phyloP scores from a whole-genome alignment of 2,888 invertebrate species.

The Epiperipatus broadwayi region DNA sequence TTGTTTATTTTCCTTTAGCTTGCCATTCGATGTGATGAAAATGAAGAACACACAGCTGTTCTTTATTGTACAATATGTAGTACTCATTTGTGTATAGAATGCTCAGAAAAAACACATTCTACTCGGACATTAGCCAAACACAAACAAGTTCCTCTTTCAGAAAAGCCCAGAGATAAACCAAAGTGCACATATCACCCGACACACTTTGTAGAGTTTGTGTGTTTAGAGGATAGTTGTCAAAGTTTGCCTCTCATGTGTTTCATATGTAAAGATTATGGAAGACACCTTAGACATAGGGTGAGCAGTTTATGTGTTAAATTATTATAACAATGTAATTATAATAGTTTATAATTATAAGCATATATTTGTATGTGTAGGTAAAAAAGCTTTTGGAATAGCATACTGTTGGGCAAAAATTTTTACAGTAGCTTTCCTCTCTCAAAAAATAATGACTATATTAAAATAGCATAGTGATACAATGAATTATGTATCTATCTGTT shows the following conservation, averaged over 20 bases:
- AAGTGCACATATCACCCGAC: slow-evolving; percentile 36
- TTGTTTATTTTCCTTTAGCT: slow-evolving; percentile 22
- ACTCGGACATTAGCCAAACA: slow-evolving; percentile 36
- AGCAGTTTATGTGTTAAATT: too few species aligned
- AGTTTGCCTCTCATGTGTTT: slow-evolving; percentile 37
- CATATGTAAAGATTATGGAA: slow-evolving; percentile 39
- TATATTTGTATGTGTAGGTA: too few species aligned
- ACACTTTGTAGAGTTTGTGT: slow-evolving; percentile 38
- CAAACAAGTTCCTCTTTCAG: slow-evolving; percentile 35
- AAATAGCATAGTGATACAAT: too few species aligned
- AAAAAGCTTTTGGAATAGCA: too few species aligned
- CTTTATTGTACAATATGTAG: slow-evolving; percentile 38
- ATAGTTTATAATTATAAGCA: too few species aligned
- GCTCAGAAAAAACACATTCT: slow-evolving; percentile 35
- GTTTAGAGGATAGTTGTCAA: slow-evolving; percentile 36
- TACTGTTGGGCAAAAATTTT: too few species aligned
- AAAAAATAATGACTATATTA: too few species aligned
- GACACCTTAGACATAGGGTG: slow-evolving; percentile 37
- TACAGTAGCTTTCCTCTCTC: too few species aligned
- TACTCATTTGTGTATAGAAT: slow-evolving; percentile 36
- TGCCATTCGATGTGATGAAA: slow-evolving; percentile 36
- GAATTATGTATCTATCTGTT: too few species aligned
- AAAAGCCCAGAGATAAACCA: slow-evolving; percentile 37
- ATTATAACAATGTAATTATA: background rate
- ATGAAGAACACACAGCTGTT: slow-evolving; percentile 36